Conservation (phyloP, 2,888 invertebrate species). For the Oscheius myriophilus region DNA sequence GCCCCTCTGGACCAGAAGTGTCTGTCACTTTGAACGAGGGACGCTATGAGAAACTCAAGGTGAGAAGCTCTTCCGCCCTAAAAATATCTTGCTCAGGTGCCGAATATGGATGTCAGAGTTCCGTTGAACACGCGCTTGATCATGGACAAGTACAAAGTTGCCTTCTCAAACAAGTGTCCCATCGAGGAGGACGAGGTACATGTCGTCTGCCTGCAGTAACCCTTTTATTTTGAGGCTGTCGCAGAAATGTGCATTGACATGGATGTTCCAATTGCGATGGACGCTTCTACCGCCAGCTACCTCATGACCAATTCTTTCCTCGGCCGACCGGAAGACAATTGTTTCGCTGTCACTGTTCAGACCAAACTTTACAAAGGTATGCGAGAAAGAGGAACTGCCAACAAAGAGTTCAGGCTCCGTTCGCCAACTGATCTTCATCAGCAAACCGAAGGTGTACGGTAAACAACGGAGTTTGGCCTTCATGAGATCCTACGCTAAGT, state of each 20-base stretch:
- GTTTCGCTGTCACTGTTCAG: slow-evolving; percentile 1
- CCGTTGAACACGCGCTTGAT: neutral
- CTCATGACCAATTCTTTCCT: slow-evolving; percentile 15
- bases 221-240: slow-evolving; percentile 12
- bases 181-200: slow-evolving; percentile 23
- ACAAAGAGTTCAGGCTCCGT: neutral
- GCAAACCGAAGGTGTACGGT: slow-evolving; percentile 3
- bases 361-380: slow-evolving; percentile 10
- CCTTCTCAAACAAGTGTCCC: slow-evolving; percentile 6
- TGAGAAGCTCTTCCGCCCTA: too few species aligned
- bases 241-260: slow-evolving; percentile 9
- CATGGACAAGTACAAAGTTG: neutral
- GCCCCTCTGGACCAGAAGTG: too few species aligned
- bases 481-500: slow-evolving; percentile 4
- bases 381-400: too few species aligned
- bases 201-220: neutral
- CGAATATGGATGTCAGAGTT: neutral
- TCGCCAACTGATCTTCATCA: slow-evolving; percentile 4
- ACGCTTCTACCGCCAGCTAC: slow-evolving; percentile 24
- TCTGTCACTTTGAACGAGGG: neutral
- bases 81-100: neutral
- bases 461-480: neutral
- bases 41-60: neutral
- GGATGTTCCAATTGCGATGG: slow-evolving; percentile 25
- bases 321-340: neutral